Conservation (phyloP, 2,888 invertebrate species). For the Theodoxus fluviatilis region DNA sequence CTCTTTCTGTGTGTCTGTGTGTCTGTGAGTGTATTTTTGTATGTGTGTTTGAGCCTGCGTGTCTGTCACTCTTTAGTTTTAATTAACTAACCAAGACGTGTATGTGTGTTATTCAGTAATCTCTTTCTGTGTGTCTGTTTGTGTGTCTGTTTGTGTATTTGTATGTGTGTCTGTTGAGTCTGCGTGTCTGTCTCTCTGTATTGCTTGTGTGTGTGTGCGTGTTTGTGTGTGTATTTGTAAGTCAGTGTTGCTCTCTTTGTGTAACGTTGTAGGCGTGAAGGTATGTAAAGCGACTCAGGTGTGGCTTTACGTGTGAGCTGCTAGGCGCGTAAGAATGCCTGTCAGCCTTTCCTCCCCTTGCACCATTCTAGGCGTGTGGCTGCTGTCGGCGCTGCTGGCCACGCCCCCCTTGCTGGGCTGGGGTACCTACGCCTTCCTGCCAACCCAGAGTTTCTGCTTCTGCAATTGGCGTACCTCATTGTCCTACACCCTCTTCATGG, state of each 20-base stretch:
- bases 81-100: too few species aligned
- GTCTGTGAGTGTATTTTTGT: too few species aligned
- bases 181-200: slow-evolving; percentile 8
- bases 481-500: slow-evolving; percentile 59
- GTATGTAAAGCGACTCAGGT: background rate
- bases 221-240: background rate
- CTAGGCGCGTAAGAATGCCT: background rate
- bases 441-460: slow-evolving; percentile 54
- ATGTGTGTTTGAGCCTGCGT: too few species aligned
- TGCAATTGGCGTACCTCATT: slow-evolving; percentile 50
- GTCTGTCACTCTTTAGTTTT: too few species aligned
- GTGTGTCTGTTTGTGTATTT: background rate
- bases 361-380: slow-evolving; percentile 46
- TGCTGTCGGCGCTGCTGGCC: slow-evolving; percentile 44
- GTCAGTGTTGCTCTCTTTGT: background rate
- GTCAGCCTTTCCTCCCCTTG: background rate
- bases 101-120: too few species aligned
- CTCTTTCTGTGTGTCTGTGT: too few species aligned
- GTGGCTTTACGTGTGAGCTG: background rate
- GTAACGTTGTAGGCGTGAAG: background rate
- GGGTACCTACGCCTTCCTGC: slow-evolving; percentile 50
- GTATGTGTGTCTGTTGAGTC: slow-evolving; percentile 16
- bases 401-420: slow-evolving; percentile 54
- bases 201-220: background rate
- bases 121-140: background rate